A percentile compares a stretch with the other conserved stretches of the same genome.
phyloP scores from a whole-genome alignment of 37 sponge, comb jelly and placozoan genomes.

The Eunapius fragilis region DNA sequence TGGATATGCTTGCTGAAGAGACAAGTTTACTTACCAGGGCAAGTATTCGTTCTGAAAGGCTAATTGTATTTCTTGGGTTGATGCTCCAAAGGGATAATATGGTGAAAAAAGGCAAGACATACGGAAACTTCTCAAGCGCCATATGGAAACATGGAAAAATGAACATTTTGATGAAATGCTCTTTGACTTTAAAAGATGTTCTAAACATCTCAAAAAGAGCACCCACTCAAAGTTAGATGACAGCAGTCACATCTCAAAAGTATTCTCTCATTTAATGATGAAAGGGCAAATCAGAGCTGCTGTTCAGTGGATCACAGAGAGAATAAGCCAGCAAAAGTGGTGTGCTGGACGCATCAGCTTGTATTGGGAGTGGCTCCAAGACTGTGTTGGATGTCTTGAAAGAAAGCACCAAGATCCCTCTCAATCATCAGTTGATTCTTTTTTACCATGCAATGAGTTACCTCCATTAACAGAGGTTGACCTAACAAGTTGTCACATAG shows the following conservation, averaged over 20 bases:
- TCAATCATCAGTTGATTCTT: background rate
- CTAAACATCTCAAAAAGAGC: no score
- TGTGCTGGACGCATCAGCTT: background rate
- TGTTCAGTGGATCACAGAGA: conserved; percentile 9
- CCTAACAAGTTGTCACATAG: conserved; percentile 14
- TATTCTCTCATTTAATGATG: background rate
- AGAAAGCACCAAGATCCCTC: background rate
- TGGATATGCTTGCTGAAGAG: background rate
- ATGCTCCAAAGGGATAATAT: conserved; percentile 2
- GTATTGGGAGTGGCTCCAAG: background rate
- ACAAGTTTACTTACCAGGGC: background rate
- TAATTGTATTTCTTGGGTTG: background rate
- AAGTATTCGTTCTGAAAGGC: background rate
- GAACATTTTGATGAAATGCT: no score
- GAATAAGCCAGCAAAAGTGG: background rate
- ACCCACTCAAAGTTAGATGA: no score
- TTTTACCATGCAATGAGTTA: conserved; percentile 1
- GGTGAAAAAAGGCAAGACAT: background rate
- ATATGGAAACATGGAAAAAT: no score
- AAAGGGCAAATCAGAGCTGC: background rate
- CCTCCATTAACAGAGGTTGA: conserved; percentile 14
- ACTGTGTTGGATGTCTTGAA: background rate
- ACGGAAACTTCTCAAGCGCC: no score
- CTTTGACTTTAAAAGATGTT: no score
- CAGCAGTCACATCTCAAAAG: no score